Evolutionary conservation across 2,888 invertebrate genomes (phyloP).

Genomic region (Omphaloscelis lunosa): DNA sequence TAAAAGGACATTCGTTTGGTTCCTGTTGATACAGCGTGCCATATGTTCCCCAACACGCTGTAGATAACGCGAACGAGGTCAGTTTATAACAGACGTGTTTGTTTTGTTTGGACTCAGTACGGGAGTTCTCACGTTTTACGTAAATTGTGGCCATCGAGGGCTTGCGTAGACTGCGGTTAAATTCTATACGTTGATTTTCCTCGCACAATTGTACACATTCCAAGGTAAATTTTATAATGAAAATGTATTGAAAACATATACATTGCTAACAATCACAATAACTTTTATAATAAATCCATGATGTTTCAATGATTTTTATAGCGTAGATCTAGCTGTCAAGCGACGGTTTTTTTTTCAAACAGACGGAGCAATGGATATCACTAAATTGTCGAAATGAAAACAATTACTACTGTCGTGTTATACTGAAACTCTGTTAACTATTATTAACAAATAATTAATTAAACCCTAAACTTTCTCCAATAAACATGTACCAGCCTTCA

Average conservation of each 20-base stretch:
- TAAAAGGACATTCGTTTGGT: conserved; percentile 35
- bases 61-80: conserved; percentile 73
- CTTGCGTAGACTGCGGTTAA: conserved; percentile 12
- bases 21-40: conserved; percentile 50
- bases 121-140: conserved; percentile 74
- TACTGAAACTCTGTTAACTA: conserved; percentile 3
- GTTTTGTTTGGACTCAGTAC: conserved; percentile 69
- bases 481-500: conserved; percentile 36
- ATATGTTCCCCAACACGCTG: conserved; percentile 69
- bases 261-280: neutral
- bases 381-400: neutral
- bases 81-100: conserved; percentile 74
- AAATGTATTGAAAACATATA: neutral
- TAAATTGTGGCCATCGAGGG: conserved; percentile 27
- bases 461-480: conserved; percentile 24
- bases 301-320: neutral
- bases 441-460: conserved; percentile 27
- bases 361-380: neutral
- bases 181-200: conserved; percentile 3
- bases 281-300: neutral
- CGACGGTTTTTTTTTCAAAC: neutral
- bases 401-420: neutral
- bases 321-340: neutral
- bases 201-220: neutral
- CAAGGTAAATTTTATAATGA: neutral